Evolutionary conservation across 2,888 invertebrate species (phyloP).

Genomic region (Phaonia tiefii): DNA sequence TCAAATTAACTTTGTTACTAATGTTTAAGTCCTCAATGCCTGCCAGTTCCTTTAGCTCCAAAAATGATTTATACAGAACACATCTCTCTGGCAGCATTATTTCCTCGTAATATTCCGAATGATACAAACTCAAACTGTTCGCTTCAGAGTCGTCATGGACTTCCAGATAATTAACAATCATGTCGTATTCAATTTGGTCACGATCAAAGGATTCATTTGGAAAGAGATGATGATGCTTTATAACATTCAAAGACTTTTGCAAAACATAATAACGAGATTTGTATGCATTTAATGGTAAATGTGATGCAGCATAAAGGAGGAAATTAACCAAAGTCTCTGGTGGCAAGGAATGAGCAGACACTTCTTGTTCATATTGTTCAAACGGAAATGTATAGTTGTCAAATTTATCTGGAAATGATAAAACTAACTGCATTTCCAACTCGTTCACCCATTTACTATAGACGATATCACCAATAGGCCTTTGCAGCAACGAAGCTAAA

Average conservation of each 20-base stretch:
- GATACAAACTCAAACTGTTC: conserved; percentile 72
- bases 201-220: conserved; percentile 79
- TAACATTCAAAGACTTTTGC: conserved; percentile 77
- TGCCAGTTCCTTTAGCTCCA: conserved; percentile 79
- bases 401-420: conserved; percentile 70
- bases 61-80: conserved; percentile 79
- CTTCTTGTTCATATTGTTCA: conserved; percentile 84
- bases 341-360: conserved; percentile 83
- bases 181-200: conserved; percentile 80
- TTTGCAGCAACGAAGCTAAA: conserved; percentile 80
- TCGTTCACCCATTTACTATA: conserved; percentile 81
- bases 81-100: conserved; percentile 78
- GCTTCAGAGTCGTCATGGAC: conserved; percentile 67
- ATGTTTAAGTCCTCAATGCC: conserved; percentile 79
- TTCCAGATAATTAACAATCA: conserved; percentile 77
- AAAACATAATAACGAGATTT: conserved; percentile 81
- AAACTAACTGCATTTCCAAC: conserved; percentile 81
- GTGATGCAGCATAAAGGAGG: conserved; percentile 82
- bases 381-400: conserved; percentile 76
- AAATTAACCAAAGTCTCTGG: conserved; percentile 85
- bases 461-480: conserved; percentile 81
- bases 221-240: conserved; percentile 78
- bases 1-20: conserved; percentile 72
- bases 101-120: conserved; percentile 80
- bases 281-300: conserved; percentile 78